Evolutionary conservation across 2,888 invertebrate species (phyloP).

Genomic region (Drosophila mimetica): DNA sequence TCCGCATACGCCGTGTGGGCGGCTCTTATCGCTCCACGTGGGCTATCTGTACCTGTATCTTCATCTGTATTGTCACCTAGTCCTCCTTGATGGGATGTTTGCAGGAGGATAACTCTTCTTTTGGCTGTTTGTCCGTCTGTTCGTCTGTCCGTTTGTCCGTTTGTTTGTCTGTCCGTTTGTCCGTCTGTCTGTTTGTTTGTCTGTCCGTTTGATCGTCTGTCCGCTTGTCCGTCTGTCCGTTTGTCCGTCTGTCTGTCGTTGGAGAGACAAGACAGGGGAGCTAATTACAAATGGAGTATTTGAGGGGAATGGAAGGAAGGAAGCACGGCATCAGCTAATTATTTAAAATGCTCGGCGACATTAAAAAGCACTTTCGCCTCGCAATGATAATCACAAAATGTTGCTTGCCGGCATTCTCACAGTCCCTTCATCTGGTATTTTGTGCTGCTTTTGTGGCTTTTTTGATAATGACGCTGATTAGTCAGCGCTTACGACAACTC

Average conservation of each 20-base stretch:
- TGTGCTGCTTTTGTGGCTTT: constrained; percentile 45
- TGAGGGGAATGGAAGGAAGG: background rate
- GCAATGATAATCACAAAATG: constrained; percentile 72
- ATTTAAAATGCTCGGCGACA: constrained; percentile 77
- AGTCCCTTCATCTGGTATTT: constrained; percentile 7
- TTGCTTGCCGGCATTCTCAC: background rate
- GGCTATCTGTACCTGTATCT: background rate
- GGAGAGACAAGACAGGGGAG: constrained; percentile 9
- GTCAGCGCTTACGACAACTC: constrained; percentile 75
- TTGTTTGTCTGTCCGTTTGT: no score
- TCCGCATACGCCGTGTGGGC: constrained; percentile 71
- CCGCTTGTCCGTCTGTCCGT: no score
- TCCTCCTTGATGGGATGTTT: background rate
- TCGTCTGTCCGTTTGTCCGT: no score
- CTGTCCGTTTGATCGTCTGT: no score
- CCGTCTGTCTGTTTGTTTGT: no score
- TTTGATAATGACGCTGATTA: constrained; percentile 72
- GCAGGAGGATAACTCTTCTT: constrained; percentile 23
- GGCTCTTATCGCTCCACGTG: constrained; percentile 31
- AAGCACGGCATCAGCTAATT: constrained; percentile 64
- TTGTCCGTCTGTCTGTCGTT: background rate
- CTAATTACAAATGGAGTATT: constrained; percentile 56
- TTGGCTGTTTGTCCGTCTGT: no score
- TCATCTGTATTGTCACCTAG: background rate
- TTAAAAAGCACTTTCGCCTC: constrained; percentile 75